phyloP scores from a whole-genome alignment of 2,888 invertebrate genomes.

The Ptycholaimellus sp. region DNA sequence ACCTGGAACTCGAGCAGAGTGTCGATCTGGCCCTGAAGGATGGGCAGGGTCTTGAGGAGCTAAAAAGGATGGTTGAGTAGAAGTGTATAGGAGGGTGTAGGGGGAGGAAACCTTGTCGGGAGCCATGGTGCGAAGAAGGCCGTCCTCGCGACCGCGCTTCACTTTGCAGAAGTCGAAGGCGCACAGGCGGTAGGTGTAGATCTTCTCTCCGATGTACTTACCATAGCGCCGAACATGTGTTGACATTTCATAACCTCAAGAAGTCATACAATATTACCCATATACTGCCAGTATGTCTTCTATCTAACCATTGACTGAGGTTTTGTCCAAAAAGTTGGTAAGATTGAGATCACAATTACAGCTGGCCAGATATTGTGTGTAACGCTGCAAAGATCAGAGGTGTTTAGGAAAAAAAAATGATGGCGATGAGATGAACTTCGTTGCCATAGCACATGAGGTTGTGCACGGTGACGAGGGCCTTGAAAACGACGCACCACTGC shows the following conservation, averaged over 20 bases:
- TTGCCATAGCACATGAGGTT: constrained; percentile 98
- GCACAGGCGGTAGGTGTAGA: constrained; percentile 84
- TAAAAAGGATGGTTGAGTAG: constrained; percentile 12
- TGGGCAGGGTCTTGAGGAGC: constrained; percentile 77
- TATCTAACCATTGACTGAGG: constrained; percentile 74
- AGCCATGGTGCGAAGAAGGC: constrained; percentile 81
- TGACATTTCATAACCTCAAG: constrained; percentile 91
- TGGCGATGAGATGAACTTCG: constrained; percentile 43
- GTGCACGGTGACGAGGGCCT: constrained; percentile 87
- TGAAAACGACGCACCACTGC: constrained; percentile 97
- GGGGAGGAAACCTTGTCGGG: constrained; percentile 48
- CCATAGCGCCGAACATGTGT: constrained; percentile 94
- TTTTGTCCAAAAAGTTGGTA: constrained; percentile 85
- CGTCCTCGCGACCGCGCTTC: constrained; percentile 96
- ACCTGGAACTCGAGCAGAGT: constrained; percentile 77
- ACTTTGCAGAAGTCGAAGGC: constrained; percentile 99
- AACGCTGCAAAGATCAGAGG: constrained; percentile 48
- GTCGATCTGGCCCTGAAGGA: constrained; percentile 79
- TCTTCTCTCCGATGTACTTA: constrained; percentile 96
- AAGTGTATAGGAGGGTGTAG: constrained; percentile 5
- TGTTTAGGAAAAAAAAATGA: too few species aligned
- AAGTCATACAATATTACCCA: not conserved
- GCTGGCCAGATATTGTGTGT: constrained; percentile 96
- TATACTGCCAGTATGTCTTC: not conserved
- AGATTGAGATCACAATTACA: constrained; percentile 98